These are phyloP conservation scores for Eupleurogrammus muticus DNA, from an alignment of 2,797 vertebrate genomes.

Conservation along the genomic window DNA sequence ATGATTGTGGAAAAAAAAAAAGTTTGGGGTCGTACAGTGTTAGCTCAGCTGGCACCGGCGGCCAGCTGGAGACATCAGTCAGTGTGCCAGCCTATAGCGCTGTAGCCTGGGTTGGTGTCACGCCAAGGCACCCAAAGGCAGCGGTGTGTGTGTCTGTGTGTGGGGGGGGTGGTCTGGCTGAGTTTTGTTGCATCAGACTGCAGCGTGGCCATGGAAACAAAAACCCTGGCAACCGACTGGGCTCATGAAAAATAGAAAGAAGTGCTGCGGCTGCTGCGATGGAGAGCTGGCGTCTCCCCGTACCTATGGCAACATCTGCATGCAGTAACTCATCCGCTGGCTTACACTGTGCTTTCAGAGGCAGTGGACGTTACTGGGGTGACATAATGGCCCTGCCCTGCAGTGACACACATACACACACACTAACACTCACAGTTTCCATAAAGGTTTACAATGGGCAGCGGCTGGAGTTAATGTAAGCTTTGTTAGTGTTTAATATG, in stretches of 20 bases:
- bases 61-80: conserved; percentile 17
- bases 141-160: no score
- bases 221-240: conserved; percentile 83
- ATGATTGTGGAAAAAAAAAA: conserved; percentile 14
- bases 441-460: conserved; percentile 45
- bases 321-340: conserved; percentile 42
- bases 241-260: conserved; percentile 73
- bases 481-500: conserved; percentile 53
- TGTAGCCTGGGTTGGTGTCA: conserved; percentile 33
- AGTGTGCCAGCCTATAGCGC: conserved; percentile 36
- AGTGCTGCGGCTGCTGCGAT: conserved; percentile 34
- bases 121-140: conserved; percentile 23
- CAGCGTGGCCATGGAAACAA: conserved; percentile 86
- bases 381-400: conserved; percentile 36
- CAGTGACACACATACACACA: conserved; percentile 27
- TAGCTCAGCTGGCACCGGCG: conserved; percentile 31
- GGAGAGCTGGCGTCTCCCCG: conserved; percentile 50
- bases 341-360: conserved; percentile 4
- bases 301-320: conserved; percentile 68
- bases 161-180: conserved; percentile 51
- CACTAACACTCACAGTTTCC: conserved; percentile 43
- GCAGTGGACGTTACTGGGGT: conserved; percentile 4
- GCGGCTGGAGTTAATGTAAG: conserved; percentile 36
- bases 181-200: conserved; percentile 76
- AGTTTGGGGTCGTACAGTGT: conserved; percentile 23